These are phyloP conservation scores for Cylindroiulus punctatus DNA, from an alignment of 2,888 invertebrate genomes.

Conservation along the genomic window DNA sequence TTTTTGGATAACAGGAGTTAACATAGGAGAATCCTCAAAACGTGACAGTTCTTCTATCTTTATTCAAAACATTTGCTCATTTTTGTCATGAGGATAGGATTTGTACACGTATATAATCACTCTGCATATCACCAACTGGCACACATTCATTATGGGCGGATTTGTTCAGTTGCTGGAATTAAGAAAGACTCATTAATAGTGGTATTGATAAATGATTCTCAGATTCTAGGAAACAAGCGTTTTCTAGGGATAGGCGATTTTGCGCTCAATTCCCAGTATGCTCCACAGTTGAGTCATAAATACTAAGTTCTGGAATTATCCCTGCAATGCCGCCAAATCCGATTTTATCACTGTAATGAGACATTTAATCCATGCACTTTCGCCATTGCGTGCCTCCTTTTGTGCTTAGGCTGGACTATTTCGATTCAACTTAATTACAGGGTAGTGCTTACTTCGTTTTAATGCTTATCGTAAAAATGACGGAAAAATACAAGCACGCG, in stretches of 20 bases:
- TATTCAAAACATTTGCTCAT: too few species aligned
- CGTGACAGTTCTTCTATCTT: too few species aligned
- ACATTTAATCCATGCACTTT: neutral
- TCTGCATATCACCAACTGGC: too few species aligned
- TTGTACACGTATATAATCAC: too few species aligned
- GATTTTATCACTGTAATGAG: neutral
- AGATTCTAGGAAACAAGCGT: too few species aligned
- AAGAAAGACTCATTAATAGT: too few species aligned
- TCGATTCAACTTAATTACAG: neutral
- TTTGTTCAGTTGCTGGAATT: too few species aligned
- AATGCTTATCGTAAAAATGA: conserved; percentile 19
- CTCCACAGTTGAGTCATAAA: neutral
- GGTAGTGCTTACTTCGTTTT: conserved; percentile 1
- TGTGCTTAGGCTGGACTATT: neutral
- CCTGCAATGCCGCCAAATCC: neutral
- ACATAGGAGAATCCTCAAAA: too few species aligned
- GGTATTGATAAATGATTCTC: too few species aligned
- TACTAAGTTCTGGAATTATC: neutral
- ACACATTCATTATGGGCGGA: too few species aligned
- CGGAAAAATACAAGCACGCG: neutral
- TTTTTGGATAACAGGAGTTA: too few species aligned
- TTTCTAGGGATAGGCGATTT: neutral
- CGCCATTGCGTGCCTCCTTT: neutral
- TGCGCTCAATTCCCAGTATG: neutral
- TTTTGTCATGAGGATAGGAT: too few species aligned